Evolutionary conservation across 2,113 vertebrate genomes (phyloP).

Genomic region (Orcinus orca): DNA sequence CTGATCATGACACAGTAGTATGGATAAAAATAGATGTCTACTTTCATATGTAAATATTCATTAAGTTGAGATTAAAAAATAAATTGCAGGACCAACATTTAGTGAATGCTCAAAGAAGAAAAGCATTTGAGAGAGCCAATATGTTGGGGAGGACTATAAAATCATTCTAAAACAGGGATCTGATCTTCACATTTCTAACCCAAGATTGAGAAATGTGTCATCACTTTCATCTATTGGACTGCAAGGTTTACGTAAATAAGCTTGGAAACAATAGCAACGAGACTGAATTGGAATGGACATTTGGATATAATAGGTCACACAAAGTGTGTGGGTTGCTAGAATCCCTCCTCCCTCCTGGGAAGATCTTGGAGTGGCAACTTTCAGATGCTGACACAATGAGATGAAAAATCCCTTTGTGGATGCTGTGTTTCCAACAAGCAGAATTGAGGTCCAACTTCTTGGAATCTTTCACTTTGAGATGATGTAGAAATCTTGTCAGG

Average conservation of each 20-base stretch:
- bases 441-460: constrained; percentile 87
- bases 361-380: constrained; percentile 88
- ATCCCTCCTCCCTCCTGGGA: constrained; percentile 91
- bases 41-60: neutral
- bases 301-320: constrained; percentile 91
- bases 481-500: constrained; percentile 86
- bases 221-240: constrained; percentile 88
- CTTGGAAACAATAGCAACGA: constrained; percentile 92
- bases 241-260: constrained; percentile 92
- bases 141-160: neutral
- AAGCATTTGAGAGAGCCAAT: neutral
- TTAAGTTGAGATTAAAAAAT: neutral
- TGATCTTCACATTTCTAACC: neutral
- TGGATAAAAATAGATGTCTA: neutral
- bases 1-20: neutral
- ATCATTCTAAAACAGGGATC: neutral
- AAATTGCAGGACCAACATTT: neutral
- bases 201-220: constrained; percentile 79
- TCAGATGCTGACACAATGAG: constrained; percentile 89
- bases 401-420: constrained; percentile 90
- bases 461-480: constrained; percentile 88
- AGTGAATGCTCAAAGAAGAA: neutral
- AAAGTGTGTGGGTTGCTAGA: constrained; percentile 89
- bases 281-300: constrained; percentile 88
- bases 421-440: constrained; percentile 88